Base-by-base conservation (phyloP, 2,113 vertebrate species). In the Scytalopus superciliaris region DNA sequence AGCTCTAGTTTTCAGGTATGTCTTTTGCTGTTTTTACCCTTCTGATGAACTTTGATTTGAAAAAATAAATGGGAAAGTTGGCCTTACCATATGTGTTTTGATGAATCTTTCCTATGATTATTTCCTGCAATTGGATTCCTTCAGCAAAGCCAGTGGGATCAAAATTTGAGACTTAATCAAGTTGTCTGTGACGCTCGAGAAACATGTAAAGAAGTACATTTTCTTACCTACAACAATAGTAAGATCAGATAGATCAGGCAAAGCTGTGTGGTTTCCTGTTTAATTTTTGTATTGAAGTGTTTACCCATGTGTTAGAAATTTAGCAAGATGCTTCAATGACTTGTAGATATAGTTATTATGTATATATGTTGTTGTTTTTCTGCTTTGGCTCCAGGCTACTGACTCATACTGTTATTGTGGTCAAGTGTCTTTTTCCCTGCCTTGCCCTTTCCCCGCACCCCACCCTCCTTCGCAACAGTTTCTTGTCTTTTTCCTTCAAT, bases 91-190 rank as follows among this genome's bases (percentile, higher is more conserved):
- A 28, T 52, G 28, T 55, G 25, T 87, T 82, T 80, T 95, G 78
- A 78, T 82, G 16, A 72, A 50, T 79, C 47, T 89, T 90, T 87
- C 60, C 15, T 63, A 10, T 83, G 22, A 70, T 87, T 93, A 37
- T 87, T 91, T 91, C 52, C 90, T 91, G 82, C 69, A 93, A 7
- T 42, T 78, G 40, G 57, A 94, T 82, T 87, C 76, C 31, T 77
- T 21, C 68, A 86, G 70, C 47, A 87, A 68, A 88, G 30, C 44
- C 47, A n/a, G 23, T 59, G 40, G 52, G 40, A 53, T 78, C 66
- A 85, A 74, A 87, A 84, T 75, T 17, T 45, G 82, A 81, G 59
- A n/a, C 22, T 80, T 47, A 76, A 66, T 75, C 6, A 2, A 68
- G 33, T 56, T 90, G 31, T 37, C 66, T 63, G 0, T 72, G 72